phyloP scores from a whole-genome alignment of 1,140 invertebrate genomes.

The Agrypnia vestita region DNA sequence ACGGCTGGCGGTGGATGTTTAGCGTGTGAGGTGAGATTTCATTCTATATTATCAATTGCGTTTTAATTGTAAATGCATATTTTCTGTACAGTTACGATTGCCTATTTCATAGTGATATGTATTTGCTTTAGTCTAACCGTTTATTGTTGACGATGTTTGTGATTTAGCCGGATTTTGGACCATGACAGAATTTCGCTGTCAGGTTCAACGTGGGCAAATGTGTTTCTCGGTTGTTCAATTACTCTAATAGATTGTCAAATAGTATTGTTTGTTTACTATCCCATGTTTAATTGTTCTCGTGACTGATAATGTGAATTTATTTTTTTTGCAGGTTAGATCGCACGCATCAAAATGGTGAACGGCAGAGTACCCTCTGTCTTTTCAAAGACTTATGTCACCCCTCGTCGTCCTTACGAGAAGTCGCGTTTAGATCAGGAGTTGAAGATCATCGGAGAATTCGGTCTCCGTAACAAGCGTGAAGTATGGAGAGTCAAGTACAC shows the following conservation, averaged over 20 bases:
- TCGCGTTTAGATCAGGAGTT: slow-evolving; percentile 99
- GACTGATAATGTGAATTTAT: not conserved
- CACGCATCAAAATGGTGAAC: slow-evolving; percentile 86
- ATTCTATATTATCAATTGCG: not conserved
- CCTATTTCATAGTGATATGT: not conserved
- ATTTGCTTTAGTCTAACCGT: not conserved
- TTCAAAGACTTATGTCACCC: slow-evolving; percentile 98
- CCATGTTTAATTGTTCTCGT: not conserved
- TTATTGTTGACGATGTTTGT: not conserved
- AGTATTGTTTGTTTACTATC: too few species aligned
- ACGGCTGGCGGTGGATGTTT: slow-evolving; percentile 12
- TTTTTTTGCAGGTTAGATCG: slow-evolving; percentile 36
- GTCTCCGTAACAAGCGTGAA: slow-evolving; percentile 98
- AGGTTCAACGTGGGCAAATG: slow-evolving; percentile 8
- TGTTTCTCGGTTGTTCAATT: too few species aligned
- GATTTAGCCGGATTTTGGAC: slow-evolving; percentile 24
- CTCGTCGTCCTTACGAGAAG: slow-evolving; percentile 99
- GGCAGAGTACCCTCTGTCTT: slow-evolving; percentile 94
- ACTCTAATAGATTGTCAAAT: too few species aligned
- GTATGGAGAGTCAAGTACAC: slow-evolving; percentile 99
- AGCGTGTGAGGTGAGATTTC: slow-evolving; percentile 28
- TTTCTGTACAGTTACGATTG: not conserved
- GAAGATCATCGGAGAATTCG: slow-evolving; percentile 99
- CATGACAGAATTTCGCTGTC: not conserved
- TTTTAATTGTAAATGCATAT: not conserved